Percentiles rank a stretch among this genome's conserved stretches.
Conservation (phyloP, 2,888 invertebrate species). For the Lithodes maja region DNA sequence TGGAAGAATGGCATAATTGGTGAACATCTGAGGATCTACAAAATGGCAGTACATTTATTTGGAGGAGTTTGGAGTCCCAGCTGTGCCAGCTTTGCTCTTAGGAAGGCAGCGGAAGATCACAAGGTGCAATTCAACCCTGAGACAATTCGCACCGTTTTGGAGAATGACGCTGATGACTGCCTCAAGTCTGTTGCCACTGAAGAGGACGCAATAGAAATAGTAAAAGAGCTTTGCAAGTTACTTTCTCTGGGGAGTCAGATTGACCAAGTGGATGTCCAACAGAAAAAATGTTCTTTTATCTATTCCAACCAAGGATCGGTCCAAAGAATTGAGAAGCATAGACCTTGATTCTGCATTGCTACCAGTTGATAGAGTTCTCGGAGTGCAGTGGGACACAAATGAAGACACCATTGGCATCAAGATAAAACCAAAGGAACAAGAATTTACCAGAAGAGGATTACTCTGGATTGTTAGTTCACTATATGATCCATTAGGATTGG, state of each 20-base stretch:
- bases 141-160: neutral
- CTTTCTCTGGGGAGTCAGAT: neutral
- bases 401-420: neutral
- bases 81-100: slow-evolving; percentile 15
- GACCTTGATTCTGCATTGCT: too few species aligned
- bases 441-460: slow-evolving; percentile 5
- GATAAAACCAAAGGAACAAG: neutral
- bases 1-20: neutral
- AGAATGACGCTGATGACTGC: slow-evolving; percentile 31
- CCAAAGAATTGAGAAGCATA: neutral
- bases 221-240: neutral
- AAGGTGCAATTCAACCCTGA: neutral
- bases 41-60: slow-evolving; percentile 36
- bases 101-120: neutral
- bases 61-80: slow-evolving; percentile 29
- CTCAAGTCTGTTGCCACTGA: neutral
- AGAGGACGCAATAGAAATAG: neutral
- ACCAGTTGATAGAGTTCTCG: neutral
- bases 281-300: neutral
- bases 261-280: neutral
- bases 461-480: neutral
- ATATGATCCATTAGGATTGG: slow-evolving; percentile 21
- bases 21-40: neutral
- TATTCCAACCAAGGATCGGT: neutral
- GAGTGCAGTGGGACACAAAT: slow-evolving; percentile 5